Base-by-base conservation (phyloP, 64 coral and sea anemone species). In the Stichodactyla helianthus region DNA sequence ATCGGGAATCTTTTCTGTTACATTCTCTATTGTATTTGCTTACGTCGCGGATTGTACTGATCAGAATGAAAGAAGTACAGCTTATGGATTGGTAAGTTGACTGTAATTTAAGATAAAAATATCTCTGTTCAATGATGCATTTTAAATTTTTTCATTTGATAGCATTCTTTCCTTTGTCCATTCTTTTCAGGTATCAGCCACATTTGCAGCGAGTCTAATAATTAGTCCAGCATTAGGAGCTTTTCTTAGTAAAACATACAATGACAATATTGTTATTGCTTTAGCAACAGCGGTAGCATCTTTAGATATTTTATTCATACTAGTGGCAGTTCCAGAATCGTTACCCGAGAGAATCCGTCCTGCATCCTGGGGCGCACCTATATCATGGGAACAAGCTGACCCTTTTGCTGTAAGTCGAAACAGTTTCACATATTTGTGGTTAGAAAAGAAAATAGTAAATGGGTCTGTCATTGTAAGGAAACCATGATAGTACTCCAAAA, bases 31-130 rank as follows among this genome's bases (percentile, higher is more conserved):
- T 77, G 97, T 89, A 20, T 99, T 99, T 94, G 97, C 97, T 5
- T 99, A 99, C 93, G 97, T 99, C 27, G 97, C 97, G 78, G 97
- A 99, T 55, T 99, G 97, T 83, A 99, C 97, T 52, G 97, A 99
- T 22, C 90, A 99, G 83, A 95, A 81, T 93, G 97, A 99, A 19
- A 87, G 97, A 86, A 99, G 97, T 88, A 99, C 97, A 64, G 93
- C 97, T 63, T 99, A 99, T 93, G 97, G 97, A 82, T 44, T 99
- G 97, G 97, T 99, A 86, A 55, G 90, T 76, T 79, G 14, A 50
- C 70, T 18, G n/a, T 76, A 9, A 44, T 44, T 2, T 22, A 3
- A 20, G 7, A 2, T 71, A 19, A 11, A 44, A 44, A 44, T 35
- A 35, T 35, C 31, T 35, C 31, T 35, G 2, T 35, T 35, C 31